Percentiles rank a stretch among this genome's conserved stretches.
phyloP scores from a whole-genome alignment of 2,113 vertebrate genomes.

The Amphiprion percula region DNA sequence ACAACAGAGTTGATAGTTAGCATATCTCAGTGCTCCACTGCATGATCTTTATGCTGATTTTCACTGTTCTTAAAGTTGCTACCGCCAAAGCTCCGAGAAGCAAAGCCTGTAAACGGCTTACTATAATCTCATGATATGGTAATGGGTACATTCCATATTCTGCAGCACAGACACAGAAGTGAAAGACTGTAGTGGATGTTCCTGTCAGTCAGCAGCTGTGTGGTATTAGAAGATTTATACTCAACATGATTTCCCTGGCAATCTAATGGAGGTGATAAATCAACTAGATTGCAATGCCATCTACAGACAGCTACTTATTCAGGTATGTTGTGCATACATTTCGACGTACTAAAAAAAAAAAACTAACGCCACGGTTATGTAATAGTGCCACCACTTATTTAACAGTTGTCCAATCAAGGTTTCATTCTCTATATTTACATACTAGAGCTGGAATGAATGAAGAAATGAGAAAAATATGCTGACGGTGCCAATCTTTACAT shows the following conservation, averaged over 20 bases:
- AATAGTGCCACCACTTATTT: neutral
- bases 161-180: neutral
- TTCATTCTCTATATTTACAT: neutral
- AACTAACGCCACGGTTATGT: neutral
- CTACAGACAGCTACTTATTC: neutral
- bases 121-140: slow-evolving; percentile 66
- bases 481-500: neutral
- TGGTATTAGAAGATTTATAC: slow-evolving; percentile 24
- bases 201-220: slow-evolving; percentile 22
- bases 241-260: neutral
- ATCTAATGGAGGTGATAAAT: slow-evolving; percentile 10
- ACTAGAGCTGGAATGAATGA: neutral
- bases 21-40: slow-evolving; percentile 31
- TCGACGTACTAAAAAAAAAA: neutral
- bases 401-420: neutral
- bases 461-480: neutral
- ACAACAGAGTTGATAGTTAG: slow-evolving; percentile 4
- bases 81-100: slow-evolving; percentile 26
- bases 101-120: slow-evolving; percentile 58
- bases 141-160: slow-evolving; percentile 53
- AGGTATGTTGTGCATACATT: neutral
- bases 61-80: slow-evolving; percentile 33
- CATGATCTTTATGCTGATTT: slow-evolving; percentile 54
- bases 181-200: slow-evolving; percentile 18
- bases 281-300: slow-evolving; percentile 4